Conservation (phyloP, 2,797 vertebrate species). For the Enteromius treurensis region DNA sequence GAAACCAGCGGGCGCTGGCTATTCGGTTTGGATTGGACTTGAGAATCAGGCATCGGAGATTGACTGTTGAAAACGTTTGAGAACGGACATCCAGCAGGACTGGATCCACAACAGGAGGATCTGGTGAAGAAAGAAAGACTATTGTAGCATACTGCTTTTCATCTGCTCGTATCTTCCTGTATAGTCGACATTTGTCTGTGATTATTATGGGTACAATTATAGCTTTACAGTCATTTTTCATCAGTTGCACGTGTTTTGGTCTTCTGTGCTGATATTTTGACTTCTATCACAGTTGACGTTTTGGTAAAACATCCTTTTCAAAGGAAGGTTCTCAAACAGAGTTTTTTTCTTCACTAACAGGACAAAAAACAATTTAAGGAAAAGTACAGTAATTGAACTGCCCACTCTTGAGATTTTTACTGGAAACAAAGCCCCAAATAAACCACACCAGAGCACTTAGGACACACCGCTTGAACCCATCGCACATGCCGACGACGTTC, state of each 20-base stretch:
- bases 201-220: not conserved
- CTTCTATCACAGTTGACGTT: not conserved
- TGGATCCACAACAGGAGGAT: constrained; percentile 89
- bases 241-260: not conserved
- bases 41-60: constrained; percentile 86
- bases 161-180: not conserved
- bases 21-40: constrained; percentile 89
- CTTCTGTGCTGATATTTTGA: not conserved
- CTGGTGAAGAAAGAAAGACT: constrained; percentile 66
- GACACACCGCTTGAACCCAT: constrained; percentile 32
- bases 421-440: constrained; percentile 22
- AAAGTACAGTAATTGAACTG: constrained; percentile 17
- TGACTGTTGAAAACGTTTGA: constrained; percentile 80
- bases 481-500: constrained; percentile 1
- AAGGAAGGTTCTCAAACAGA: not conserved
- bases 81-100: constrained; percentile 87
- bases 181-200: not conserved
- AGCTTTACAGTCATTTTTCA: not conserved
- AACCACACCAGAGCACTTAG: constrained; percentile 28
- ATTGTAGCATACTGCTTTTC: not conserved
- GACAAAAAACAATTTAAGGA: constrained; percentile 32
- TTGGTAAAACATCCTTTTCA: not conserved
- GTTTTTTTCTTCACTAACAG: constrained; percentile 4
- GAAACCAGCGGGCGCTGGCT: constrained; percentile 86
- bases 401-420: constrained; percentile 43